These are phyloP conservation scores for Drosophila suboccidentalis DNA, from an alignment of 2,888 invertebrate species.

Conservation along the genomic window DNA sequence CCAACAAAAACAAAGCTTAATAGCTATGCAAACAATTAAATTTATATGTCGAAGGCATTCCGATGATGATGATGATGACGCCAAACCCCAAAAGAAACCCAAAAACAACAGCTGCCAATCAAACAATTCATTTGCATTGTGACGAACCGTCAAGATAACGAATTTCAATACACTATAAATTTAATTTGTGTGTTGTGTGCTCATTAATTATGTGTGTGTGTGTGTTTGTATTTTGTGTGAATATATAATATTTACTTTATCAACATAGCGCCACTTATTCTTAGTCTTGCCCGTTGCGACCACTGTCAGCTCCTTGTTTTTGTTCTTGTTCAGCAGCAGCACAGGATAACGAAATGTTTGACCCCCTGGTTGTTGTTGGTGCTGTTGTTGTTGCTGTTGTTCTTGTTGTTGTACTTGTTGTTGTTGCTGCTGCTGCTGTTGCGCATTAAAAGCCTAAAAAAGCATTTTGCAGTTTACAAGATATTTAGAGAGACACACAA, in stretches of 20 bases:
- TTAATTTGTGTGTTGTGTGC: slow-evolving; percentile 44
- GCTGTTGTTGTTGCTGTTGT: slow-evolving; percentile 36
- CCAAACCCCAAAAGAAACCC: slow-evolving; percentile 41
- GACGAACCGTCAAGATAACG: slow-evolving; percentile 1
- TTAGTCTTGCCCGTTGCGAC: slow-evolving; percentile 84
- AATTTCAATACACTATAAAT: slow-evolving; percentile 52
- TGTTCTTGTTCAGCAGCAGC: slow-evolving; percentile 85
- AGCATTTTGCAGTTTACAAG: slow-evolving; percentile 60
- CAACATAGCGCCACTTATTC: slow-evolving; percentile 85
- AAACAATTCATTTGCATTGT: slow-evolving; percentile 21
- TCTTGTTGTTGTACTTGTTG: slow-evolving; percentile 62
- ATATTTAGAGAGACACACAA: slow-evolving; percentile 1
- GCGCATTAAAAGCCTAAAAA: slow-evolving; percentile 73
- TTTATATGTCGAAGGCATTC: slow-evolving; percentile 13
- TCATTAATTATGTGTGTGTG: slow-evolving; percentile 47
- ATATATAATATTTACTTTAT: slow-evolving; percentile 84
- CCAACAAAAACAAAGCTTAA: slow-evolving; percentile 32
- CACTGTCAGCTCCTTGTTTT: slow-evolving; percentile 85
- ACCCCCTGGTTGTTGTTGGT: slow-evolving; percentile 52
- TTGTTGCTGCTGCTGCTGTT: slow-evolving; percentile 39
- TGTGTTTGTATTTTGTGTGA: slow-evolving; percentile 22
- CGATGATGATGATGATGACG: slow-evolving; percentile 10
- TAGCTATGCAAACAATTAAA: slow-evolving; percentile 34
- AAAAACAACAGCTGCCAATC: slow-evolving; percentile 56
- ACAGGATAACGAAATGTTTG: slow-evolving; percentile 85